These are phyloP conservation scores for Lytechinus pictus DNA, from an alignment of 35 echinoderm and acorn worm species.

Conservation along the genomic window DNA sequence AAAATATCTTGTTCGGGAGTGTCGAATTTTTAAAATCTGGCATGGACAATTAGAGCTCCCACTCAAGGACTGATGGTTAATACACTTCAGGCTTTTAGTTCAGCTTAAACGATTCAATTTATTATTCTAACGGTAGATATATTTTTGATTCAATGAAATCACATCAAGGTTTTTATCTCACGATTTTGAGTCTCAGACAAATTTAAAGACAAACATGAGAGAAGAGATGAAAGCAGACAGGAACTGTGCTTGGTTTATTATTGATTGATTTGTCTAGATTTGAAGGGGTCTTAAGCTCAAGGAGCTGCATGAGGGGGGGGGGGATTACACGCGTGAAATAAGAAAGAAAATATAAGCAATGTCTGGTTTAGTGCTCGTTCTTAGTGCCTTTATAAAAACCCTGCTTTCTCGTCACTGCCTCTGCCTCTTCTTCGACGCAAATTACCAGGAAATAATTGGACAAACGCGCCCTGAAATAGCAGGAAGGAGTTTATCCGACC, in stretches of 20 bases:
- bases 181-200: neutral
- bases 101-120: constrained; percentile 45
- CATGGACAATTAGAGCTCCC: constrained; percentile 22
- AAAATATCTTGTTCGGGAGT: neutral
- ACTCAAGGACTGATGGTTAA: constrained; percentile 36
- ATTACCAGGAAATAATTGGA: constrained; percentile 52
- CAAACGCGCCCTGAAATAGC: constrained; percentile 56
- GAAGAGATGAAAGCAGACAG: neutral
- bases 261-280: constrained; percentile 26
- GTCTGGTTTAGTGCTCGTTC: neutral
- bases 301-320: neutral
- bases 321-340: constrained; percentile 46
- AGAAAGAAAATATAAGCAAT: constrained; percentile 19
- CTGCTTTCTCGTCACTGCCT: constrained; percentile 1
- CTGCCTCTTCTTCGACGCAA: constrained; percentile 40
- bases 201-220: neutral
- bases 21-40: neutral
- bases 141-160: neutral
- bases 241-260: constrained; percentile 24
- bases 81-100: constrained; percentile 42
- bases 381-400: neutral
- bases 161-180: constrained; percentile 15
- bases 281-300: neutral
- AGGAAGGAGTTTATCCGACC: constrained; percentile 48
- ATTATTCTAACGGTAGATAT: constrained; percentile 35